Percentiles rank a stretch among this genome's conserved stretches.
phyloP scores from a whole-genome alignment of 2,888 invertebrate species.

The Leucophenga maculata region DNA sequence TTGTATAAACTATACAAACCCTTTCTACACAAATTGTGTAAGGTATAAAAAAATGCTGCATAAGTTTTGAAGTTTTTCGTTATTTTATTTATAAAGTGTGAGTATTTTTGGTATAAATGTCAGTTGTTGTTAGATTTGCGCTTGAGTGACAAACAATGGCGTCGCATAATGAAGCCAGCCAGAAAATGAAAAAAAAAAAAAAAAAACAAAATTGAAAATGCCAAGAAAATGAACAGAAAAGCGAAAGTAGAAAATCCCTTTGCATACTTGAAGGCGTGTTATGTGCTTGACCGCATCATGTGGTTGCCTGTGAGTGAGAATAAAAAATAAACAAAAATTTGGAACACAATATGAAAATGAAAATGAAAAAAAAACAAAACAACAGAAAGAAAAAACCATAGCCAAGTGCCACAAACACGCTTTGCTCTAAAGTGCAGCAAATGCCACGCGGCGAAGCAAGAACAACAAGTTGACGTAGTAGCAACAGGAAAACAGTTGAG shows the following conservation, averaged over 20 bases:
- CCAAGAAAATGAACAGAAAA: background rate
- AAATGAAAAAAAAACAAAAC: too few species aligned
- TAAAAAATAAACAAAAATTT: constrained; percentile 26
- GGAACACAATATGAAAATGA: too few species aligned
- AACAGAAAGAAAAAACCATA: too few species aligned
- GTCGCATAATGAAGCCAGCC: background rate
- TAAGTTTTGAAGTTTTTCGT: constrained; percentile 25
- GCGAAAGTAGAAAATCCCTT: constrained; percentile 38
- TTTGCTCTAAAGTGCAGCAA: constrained; percentile 50
- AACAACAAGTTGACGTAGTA: constrained; percentile 32
- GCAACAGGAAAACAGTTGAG: background rate
- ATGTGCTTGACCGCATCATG: constrained; percentile 51
- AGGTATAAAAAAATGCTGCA: background rate
- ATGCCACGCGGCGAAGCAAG: constrained; percentile 42
- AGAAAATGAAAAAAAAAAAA: background rate
- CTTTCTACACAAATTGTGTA: background rate
- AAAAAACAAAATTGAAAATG: background rate
- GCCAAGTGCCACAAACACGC: constrained; percentile 38
- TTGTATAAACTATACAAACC: too few species aligned
- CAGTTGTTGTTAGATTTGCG: constrained; percentile 30
- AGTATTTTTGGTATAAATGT: constrained; percentile 26
- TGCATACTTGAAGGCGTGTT: constrained; percentile 53
- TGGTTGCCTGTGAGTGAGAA: constrained; percentile 10
- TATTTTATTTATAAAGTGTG: constrained; percentile 49
- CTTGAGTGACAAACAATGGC: background rate